Evolutionary conservation across 2,888 invertebrate genomes (phyloP), one percentile per base, ranked within the genome.

Genomic region (Xestia rhomboidea): DNA sequence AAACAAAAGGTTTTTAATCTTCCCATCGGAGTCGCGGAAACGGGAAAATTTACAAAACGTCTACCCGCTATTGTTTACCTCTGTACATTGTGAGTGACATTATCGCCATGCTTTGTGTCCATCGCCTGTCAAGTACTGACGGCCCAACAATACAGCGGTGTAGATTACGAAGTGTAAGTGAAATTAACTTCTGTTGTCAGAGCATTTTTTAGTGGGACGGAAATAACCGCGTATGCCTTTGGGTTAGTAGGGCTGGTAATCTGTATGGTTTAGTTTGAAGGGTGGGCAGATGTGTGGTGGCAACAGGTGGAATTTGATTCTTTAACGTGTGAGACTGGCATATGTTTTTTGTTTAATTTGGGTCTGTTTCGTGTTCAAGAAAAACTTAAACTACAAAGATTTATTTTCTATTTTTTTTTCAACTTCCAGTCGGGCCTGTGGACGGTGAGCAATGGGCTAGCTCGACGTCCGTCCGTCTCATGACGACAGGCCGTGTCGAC

Each of bases 1-100:
- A 85, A 81, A 87, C 87, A 88, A 88, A 79, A 88, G 82, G 79
- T 82, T 87, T 87, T 85, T 87, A 85, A 89, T 87, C 89, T 89
- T 63, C 44, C 64, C 74, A 72, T 81, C 86, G 69, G 81, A 84
- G 77, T 78, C 60, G 24, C 79, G 74, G 81, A 87, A 83, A 77
- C 78, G n/a, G 69, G 81, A 82, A 86, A 85, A 88, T 85, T 80
- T 77, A 83, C 81, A 87, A 88, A 88, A 83, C 77, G 64, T 77
- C 85, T 82, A 78, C 78, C 71, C 51, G 27, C 64, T 21, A 75
- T 89, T 89, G 87, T 88, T 82, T 88, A 83, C 81, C 69, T 68
- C 63, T 81, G 83, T 68, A 75, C 76, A 81, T 66, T 81, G 66
- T 88, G 89, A 90, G 73, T 87, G 91, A 91, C 90, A 84, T 91